Evolutionary conservation across 1,140 invertebrate species (phyloP).

Genomic region (Maconellicoccus hirsutus): DNA sequence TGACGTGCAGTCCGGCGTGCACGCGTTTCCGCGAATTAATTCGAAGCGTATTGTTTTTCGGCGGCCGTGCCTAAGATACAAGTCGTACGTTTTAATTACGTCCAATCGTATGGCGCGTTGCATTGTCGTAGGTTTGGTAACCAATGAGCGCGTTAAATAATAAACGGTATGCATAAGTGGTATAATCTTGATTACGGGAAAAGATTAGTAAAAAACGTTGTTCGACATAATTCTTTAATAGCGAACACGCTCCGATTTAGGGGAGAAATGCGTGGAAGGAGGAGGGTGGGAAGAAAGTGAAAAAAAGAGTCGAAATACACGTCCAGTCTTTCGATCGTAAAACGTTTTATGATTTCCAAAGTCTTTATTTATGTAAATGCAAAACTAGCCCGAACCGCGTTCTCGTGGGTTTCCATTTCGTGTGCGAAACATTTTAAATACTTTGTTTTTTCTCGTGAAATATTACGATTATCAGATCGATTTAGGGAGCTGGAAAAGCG

Average conservation of each 20-base stretch:
- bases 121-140: background rate
- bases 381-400: background rate
- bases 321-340: background rate
- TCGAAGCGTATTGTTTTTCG: background rate
- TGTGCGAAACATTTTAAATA: background rate
- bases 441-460: background rate
- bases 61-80: background rate
- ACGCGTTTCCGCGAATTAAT: slow-evolving; percentile 1
- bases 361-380: background rate
- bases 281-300: background rate
- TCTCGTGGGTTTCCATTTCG: background rate
- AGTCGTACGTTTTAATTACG: background rate
- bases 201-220: background rate
- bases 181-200: background rate
- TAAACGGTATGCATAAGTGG: background rate
- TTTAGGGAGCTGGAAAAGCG: background rate
- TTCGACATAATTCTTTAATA: slow-evolving; percentile 9
- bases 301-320: background rate
- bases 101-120: background rate
- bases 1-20: background rate
- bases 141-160: background rate
- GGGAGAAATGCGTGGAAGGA: too few relatives aligned
- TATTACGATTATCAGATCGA: slow-evolving; percentile 4
- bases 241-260: background rate
- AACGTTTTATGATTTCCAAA: slow-evolving; percentile 4